phyloP scores from a whole-genome alignment of 2,113 vertebrate genomes.

The Neotragus pygmaeus region DNA sequence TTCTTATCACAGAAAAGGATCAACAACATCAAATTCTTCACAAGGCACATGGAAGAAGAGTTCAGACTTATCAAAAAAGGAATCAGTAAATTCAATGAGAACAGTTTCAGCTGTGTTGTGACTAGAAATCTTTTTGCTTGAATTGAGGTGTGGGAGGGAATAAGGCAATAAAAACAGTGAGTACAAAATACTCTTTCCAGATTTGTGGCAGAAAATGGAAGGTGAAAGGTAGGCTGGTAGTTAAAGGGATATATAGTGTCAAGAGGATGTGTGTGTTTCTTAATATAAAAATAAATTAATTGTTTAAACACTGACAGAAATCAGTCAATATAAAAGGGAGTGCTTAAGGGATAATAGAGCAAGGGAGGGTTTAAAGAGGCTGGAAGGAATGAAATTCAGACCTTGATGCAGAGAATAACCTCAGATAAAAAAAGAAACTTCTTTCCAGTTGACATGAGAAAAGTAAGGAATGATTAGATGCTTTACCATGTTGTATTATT shows the following conservation, averaged over 20 bases:
- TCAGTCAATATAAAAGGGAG: background rate
- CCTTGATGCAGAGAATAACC: background rate
- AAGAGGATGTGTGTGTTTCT: background rate
- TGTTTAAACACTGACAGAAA: conserved; percentile 18
- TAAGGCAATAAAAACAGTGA: background rate
- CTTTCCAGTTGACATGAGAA: background rate
- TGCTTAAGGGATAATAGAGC: background rate
- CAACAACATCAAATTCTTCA: background rate
- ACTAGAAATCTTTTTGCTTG: background rate
- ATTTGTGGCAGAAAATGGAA: background rate
- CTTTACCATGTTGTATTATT: background rate
- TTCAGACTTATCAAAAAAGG: background rate
- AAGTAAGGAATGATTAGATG: background rate
- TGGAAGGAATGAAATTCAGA: background rate
- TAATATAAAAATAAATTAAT: conserved; percentile 8
- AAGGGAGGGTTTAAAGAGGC: background rate
- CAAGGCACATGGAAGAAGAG: background rate
- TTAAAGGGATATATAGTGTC: background rate
- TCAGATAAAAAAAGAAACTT: background rate
- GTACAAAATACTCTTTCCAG: background rate
- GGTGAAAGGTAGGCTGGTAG: background rate
- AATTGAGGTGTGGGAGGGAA: background rate
- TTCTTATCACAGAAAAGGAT: background rate
- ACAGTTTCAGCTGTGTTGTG: background rate
- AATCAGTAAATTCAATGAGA: background rate